Evolutionary conservation across 1,140 invertebrate genomes (phyloP), one percentile per base, ranked within the genome.

Genomic region (Telenomus remus): DNA sequence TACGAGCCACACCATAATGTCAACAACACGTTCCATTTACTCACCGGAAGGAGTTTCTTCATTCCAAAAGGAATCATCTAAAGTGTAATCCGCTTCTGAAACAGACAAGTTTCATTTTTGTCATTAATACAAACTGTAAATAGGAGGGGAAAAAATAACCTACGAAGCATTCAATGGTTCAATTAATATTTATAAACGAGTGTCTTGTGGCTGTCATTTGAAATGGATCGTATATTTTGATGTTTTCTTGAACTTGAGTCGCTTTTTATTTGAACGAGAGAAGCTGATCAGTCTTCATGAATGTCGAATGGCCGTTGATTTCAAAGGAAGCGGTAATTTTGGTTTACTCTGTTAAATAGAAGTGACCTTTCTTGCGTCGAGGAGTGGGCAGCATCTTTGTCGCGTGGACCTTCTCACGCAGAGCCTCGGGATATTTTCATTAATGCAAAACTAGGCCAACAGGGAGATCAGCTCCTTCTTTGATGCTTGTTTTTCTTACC

Each of bases 1-100:
- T 27, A 27, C n/a, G n/a, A n/a, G n/a, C n/a, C n/a, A n/a, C n/a
- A n/a, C n/a, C n/a, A n/a, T n/a, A 27, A 27, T 27, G 19, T 27
- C 2, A 27, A 1, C 19, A 27, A 27, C 19, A 27, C 6, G 6
- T 37, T n/a, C 2, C 27, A 44, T 55, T 54, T 35, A 92, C 93
- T 94, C 86, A 95, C 94, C 94, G 84, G 93, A 92, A 87, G 94
- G 93, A 90, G 92, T 95, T 87, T 95, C 94, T 87, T 95, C 94
- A 89, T 94, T 95, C 94, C 94, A 95, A 90, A 94, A 95, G 79
- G 94, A 95, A 89, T 95, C 95, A 90, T 96, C 95, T 89, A 95
- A 90, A 79, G 94, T 95, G 86, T 95, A 95, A 89, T 95, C 94
- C 83, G 94, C 93, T 90, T 95, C 95, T 96, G 93, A 42, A 95